phyloP scores from a whole-genome alignment of 2,888 invertebrate genomes.

The Therioaphis trifolii region DNA sequence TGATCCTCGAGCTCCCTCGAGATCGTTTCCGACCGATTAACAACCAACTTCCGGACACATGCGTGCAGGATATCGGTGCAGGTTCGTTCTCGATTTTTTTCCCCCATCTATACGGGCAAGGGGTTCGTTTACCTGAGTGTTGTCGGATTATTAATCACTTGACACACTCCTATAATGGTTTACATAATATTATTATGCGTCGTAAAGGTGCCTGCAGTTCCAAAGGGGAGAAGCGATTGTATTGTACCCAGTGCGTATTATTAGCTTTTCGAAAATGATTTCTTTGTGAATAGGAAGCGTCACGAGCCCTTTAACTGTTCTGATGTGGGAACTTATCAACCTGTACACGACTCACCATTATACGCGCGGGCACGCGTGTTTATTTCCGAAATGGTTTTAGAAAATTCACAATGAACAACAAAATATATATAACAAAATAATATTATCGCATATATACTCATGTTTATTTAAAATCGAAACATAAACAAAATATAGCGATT shows the following conservation, averaged over 20 bases:
- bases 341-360: conserved; percentile 34
- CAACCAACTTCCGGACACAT: conserved; percentile 61
- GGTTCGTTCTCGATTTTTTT: conserved; percentile 46
- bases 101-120: conserved; percentile 18
- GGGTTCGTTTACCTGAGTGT: conserved; percentile 61
- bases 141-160: conserved; percentile 62
- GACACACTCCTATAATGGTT: conserved; percentile 62
- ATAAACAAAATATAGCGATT: background rate
- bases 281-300: conserved; percentile 59
- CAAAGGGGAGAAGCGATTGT: conserved; percentile 58
- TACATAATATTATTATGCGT: conserved; percentile 39
- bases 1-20: conserved; percentile 50
- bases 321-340: conserved; percentile 57
- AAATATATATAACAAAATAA: background rate
- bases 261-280: conserved; percentile 60
- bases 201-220: conserved; percentile 49
- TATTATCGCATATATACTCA: background rate
- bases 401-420: background rate
- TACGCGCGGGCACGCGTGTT: conserved; percentile 5
- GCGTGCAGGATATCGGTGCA: conserved; percentile 62
- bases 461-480: background rate
- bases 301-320: conserved; percentile 61
- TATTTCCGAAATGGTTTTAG: conserved; percentile 15
- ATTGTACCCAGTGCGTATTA: conserved; percentile 53
- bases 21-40: conserved; percentile 62